These are phyloP conservation scores for Apodemia mormo DNA, from an alignment of 2,888 invertebrate genomes.

Conservation along the genomic window DNA sequence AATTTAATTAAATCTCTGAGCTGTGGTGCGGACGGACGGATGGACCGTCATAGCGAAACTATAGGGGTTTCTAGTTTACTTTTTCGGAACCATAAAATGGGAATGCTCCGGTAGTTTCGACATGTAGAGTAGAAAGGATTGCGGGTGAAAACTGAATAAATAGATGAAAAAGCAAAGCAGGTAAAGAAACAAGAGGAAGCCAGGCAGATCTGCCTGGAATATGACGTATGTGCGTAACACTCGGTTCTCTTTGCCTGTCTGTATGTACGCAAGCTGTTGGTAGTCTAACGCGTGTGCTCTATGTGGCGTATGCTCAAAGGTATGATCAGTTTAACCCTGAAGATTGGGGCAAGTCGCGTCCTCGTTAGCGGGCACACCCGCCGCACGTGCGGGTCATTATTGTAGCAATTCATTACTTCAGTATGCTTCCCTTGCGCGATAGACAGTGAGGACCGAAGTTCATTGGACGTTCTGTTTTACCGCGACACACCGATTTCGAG, in stretches of 20 bases:
- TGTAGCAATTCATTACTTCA: constrained; percentile 1
- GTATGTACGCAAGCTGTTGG: neutral
- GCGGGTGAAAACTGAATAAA: too few species aligned
- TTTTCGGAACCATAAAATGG: too few species aligned
- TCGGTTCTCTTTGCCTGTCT: neutral
- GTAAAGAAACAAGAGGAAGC: neutral
- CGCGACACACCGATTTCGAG: too few species aligned
- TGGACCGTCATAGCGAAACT: too few species aligned
- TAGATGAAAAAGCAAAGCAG: neutral
- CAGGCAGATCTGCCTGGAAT: neutral
- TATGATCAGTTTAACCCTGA: neutral
- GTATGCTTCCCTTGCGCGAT: constrained; percentile 4
- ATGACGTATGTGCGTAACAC: neutral
- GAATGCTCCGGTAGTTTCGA: too few species aligned
- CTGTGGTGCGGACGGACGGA: too few species aligned
- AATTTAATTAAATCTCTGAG: too few species aligned
- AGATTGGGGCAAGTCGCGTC: neutral
- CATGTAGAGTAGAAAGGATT: too few species aligned
- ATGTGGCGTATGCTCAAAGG: neutral
- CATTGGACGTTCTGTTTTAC: neutral
- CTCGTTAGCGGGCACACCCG: neutral
- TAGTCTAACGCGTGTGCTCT: neutral
- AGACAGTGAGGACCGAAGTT: neutral
- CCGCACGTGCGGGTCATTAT: constrained; percentile 4
- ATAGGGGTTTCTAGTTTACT: too few species aligned